Evolutionary conservation across 2,113 vertebrate species (phyloP).

Genomic region (Brachypteracias leptosomus): DNA sequence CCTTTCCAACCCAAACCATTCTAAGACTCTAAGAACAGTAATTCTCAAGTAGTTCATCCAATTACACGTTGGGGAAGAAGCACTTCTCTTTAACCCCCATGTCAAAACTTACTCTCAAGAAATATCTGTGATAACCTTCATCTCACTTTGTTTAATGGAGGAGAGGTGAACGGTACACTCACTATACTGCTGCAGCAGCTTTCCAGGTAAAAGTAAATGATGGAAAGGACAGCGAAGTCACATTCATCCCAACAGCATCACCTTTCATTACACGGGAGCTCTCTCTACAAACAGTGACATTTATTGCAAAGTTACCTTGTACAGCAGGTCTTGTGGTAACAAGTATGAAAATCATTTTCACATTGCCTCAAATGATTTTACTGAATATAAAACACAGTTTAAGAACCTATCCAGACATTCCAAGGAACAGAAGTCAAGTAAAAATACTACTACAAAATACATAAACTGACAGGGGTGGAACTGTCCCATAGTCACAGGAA

Average conservation of each 20-base stretch:
- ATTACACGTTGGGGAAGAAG: neutral
- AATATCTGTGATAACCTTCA: neutral
- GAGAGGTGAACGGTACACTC: neutral
- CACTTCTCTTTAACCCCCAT: neutral
- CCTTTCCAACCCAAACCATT: no score
- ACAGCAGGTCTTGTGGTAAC: constrained; percentile 10
- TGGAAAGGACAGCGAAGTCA: neutral
- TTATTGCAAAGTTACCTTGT: constrained; percentile 55
- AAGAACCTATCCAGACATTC: neutral
- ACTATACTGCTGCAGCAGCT: neutral
- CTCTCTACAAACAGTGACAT: constrained; percentile 25
- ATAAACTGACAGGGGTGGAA: neutral
- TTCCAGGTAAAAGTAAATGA: neutral
- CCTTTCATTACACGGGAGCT: neutral
- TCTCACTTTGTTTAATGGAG: neutral
- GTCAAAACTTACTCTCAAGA: neutral
- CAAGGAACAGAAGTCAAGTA: constrained; percentile 13
- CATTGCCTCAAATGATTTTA: neutral
- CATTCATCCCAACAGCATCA: neutral
- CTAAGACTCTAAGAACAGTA: neutral
- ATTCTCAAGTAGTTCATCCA: neutral
- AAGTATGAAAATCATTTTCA: constrained; percentile 23
- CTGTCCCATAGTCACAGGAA: neutral
- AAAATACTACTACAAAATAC: constrained; percentile 48
- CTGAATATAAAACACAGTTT: neutral